Evolutionary conservation across 1,140 invertebrate species (phyloP).

Genomic region (Tetragonula clypearis): DNA sequence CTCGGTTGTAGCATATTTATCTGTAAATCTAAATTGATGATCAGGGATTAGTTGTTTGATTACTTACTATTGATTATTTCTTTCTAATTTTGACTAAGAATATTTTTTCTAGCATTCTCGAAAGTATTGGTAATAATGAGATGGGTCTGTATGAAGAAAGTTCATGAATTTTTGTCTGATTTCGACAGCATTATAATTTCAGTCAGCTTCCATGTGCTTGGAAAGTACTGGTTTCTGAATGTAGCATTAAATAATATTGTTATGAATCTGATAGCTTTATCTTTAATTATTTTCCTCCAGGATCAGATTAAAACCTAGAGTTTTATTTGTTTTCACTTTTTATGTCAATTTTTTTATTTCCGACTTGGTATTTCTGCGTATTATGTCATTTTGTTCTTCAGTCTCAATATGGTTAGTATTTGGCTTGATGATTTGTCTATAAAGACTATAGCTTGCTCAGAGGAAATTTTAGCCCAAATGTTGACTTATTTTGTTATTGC

Average conservation of each 20-base stretch:
- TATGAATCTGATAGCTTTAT: conserved; percentile 33
- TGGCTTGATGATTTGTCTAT: conserved; percentile 23
- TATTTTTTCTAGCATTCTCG: conserved; percentile 23
- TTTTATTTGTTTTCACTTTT: conserved; percentile 43
- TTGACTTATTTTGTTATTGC: conserved; percentile 43
- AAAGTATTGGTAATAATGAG: conserved; percentile 29
- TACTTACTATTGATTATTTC: neutral
- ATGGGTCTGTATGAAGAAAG: conserved; percentile 21
- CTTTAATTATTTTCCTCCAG: conserved; percentile 55
- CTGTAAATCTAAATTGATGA: conserved; percentile 71
- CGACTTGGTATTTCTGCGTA: too few relatives aligned
- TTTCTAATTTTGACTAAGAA: neutral
- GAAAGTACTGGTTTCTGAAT: conserved; percentile 51
- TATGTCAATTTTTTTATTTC: neutral
- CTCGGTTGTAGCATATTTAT: conserved; percentile 49
- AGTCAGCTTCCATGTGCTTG: conserved; percentile 70
- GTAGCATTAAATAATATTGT: conserved; percentile 47
- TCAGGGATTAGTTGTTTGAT: conserved; percentile 48
- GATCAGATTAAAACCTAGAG: conserved; percentile 65
- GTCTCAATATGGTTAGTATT: neutral
- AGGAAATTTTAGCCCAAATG: conserved; percentile 51
- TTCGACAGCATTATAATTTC: conserved; percentile 70
- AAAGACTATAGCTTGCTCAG: conserved; percentile 59
- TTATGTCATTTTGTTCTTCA: neutral
- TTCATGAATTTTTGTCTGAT: conserved; percentile 43